These are phyloP conservation scores for Plutomurus gul DNA, from an alignment of 1,140 invertebrate species.

Conservation along the genomic window DNA sequence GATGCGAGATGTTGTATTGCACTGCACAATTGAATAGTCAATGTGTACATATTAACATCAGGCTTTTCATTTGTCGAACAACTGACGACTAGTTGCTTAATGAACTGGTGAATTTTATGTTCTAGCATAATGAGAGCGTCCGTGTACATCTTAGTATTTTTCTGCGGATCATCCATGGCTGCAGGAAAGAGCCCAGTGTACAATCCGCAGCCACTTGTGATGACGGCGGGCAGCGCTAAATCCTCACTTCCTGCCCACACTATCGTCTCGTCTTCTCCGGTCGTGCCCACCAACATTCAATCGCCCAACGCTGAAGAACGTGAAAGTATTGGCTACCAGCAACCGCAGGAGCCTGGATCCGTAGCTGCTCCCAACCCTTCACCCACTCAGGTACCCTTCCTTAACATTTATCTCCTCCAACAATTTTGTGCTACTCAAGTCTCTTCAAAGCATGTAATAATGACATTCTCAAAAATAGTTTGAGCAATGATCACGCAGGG, in stretches of 20 bases:
- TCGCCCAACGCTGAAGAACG: slow-evolving; percentile 5
- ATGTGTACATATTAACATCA: too few relatives aligned
- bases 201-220: not conserved
- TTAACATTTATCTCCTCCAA: not conserved
- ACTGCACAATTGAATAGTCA: too few relatives aligned
- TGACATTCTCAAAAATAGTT: not conserved
- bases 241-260: not conserved
- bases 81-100: too few relatives aligned
- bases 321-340: slow-evolving; percentile 12
- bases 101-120: too few relatives aligned
- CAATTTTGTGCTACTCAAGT: not conserved
- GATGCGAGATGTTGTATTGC: too few relatives aligned
- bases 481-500: too few relatives aligned
- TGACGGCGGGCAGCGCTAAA: not conserved
- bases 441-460: not conserved
- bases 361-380: not conserved
- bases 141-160: not conserved
- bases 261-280: not conserved
- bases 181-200: slow-evolving; percentile 32
- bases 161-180: slow-evolving; percentile 17
- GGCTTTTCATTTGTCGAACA: too few relatives aligned
- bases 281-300: not conserved
- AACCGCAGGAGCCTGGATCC: not conserved
- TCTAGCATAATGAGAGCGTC: slow-evolving; percentile 30
- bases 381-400: not conserved